These are phyloP conservation scores for Julus scanicus DNA, from an alignment of 2,888 invertebrate species.

Conservation along the genomic window DNA sequence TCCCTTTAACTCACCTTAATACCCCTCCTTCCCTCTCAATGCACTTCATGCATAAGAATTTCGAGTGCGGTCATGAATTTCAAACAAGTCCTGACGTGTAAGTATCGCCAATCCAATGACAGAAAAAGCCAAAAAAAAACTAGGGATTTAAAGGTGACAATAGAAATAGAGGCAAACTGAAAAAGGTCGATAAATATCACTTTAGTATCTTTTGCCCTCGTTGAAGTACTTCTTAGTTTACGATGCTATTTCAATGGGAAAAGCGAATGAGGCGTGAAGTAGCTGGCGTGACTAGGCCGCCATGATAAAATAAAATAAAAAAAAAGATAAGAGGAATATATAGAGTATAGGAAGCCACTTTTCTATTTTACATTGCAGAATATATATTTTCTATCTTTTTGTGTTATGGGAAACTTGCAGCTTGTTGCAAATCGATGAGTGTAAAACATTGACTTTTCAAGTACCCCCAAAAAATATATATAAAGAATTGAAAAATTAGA, in stretches of 20 bases:
- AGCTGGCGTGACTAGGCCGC: background rate
- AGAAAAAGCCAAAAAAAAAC: background rate
- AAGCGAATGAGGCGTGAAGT: constrained; percentile 1
- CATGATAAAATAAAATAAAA: background rate
- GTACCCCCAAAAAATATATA: background rate
- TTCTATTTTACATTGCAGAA: background rate
- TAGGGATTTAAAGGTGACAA: background rate
- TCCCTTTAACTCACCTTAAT: background rate
- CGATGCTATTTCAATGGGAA: background rate
- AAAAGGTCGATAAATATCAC: constrained; percentile 1
- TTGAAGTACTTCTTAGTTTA: background rate
- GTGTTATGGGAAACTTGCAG: background rate
- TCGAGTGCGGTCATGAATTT: background rate
- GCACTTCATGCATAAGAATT: background rate
- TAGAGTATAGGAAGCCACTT: background rate
- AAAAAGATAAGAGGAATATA: background rate
- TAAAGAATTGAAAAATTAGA: no score
- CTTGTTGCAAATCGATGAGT: background rate
- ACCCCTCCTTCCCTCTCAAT: background rate
- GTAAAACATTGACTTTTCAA: background rate
- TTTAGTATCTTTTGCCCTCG: background rate
- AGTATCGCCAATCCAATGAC: background rate
- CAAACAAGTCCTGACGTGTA: constrained; percentile 1
- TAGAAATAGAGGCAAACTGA: background rate
- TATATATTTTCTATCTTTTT: background rate